Evolutionary conservation across 2,888 invertebrate genomes (phyloP).

Genomic region (Dioctria linearis): DNA sequence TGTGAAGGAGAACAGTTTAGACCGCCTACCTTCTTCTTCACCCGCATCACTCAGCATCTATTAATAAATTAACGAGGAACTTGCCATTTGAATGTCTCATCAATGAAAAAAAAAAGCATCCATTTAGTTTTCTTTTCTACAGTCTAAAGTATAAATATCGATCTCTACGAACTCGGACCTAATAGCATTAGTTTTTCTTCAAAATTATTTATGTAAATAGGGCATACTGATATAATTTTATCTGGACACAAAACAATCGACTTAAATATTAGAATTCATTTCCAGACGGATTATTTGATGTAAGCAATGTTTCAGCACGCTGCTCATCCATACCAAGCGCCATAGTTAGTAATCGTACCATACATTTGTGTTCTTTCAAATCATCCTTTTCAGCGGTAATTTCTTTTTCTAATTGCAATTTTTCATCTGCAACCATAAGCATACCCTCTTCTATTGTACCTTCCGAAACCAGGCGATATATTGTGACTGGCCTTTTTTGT

Average conservation of each 20-base stretch:
- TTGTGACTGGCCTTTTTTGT: slow-evolving; percentile 85
- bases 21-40: no score
- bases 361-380: slow-evolving; percentile 82
- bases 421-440: slow-evolving; percentile 89
- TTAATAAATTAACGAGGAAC: no score
- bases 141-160: no score
- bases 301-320: slow-evolving; percentile 64
- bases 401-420: slow-evolving; percentile 91
- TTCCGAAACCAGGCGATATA: slow-evolving; percentile 87
- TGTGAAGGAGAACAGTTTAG: no score
- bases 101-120: no score
- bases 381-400: slow-evolving; percentile 73
- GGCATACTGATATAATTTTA: no score
- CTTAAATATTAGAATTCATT: slow-evolving; percentile 21
- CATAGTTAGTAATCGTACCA: slow-evolving; percentile 84
- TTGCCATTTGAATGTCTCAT: no score
- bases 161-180: no score
- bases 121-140: no score
- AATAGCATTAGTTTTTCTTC: no score
- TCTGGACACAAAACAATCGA: background rate
- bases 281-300: slow-evolving; percentile 62
- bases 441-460: slow-evolving; percentile 96
- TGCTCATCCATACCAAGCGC: slow-evolving; percentile 77
- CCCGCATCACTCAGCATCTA: no score
- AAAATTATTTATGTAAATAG: no score